Conservation (phyloP, 2,888 invertebrate genomes). For the Halictus ligatus region DNA sequence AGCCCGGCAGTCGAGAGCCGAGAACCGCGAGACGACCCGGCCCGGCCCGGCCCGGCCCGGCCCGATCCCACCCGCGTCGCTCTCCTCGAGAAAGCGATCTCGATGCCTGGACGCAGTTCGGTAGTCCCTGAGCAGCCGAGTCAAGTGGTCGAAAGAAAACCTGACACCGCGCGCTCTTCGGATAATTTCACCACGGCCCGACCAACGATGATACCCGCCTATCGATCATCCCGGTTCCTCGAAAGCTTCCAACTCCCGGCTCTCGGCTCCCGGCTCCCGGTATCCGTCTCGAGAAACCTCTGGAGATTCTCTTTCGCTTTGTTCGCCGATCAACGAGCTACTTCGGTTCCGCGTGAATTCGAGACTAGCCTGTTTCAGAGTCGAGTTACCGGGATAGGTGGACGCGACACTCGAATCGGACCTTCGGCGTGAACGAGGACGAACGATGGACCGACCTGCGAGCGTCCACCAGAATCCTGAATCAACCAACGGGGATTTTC, state of each 20-base stretch:
- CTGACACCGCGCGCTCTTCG: constrained; percentile 53
- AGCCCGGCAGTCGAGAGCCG: background rate
- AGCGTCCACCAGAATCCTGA: too few relatives aligned
- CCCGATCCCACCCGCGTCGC: constrained; percentile 43
- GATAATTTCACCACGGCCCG: constrained; percentile 63
- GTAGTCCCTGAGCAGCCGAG: constrained; percentile 34
- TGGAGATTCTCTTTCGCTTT: constrained; percentile 57
- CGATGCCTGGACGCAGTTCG: constrained; percentile 30
- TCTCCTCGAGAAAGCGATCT: constrained; percentile 25
- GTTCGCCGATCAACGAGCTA: background rate
- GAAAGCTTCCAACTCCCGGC: constrained; percentile 44
- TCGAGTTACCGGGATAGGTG: too few relatives aligned
- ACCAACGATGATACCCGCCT: constrained; percentile 63
- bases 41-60: background rate
- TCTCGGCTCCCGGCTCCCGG: background rate
- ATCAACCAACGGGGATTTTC: too few relatives aligned
- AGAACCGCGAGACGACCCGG: background rate
- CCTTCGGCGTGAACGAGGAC: too few relatives aligned
- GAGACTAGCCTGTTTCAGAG: background rate
- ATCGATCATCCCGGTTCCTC: constrained; percentile 70
- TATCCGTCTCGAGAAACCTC: constrained; percentile 14
- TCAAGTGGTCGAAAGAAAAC: constrained; percentile 66
- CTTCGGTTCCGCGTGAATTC: background rate
- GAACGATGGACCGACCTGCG: too few relatives aligned
- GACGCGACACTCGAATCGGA: too few relatives aligned